Evolutionary conservation across 2,797 vertebrate species (phyloP).

Genomic region (Rallus crepitans): DNA sequence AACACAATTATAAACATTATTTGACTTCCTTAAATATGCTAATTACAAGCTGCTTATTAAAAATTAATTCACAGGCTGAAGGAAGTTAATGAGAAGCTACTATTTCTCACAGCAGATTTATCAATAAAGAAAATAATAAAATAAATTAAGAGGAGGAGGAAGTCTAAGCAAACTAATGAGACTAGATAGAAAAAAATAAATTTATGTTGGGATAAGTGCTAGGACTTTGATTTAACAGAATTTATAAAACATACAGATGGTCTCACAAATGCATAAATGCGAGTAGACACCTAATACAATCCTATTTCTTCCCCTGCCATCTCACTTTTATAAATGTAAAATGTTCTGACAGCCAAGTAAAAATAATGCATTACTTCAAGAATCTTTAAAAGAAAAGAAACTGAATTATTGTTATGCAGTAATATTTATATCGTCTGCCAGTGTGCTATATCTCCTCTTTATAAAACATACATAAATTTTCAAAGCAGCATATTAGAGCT

Average conservation of each 20-base stretch:
- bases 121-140: constrained; percentile 2
- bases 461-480: constrained; percentile 7
- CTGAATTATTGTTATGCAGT: constrained; percentile 27
- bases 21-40: not conserved
- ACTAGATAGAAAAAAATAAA: constrained; percentile 29
- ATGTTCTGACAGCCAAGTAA: constrained; percentile 19
- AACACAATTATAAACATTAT: not conserved
- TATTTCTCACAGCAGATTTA: not conserved
- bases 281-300: constrained; percentile 13
- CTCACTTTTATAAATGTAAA: constrained; percentile 31
- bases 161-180: not conserved
- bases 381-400: constrained; percentile 42
- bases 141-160: not conserved
- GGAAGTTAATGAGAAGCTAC: not conserved
- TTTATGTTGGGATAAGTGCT: constrained; percentile 2
- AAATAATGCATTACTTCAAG: constrained; percentile 26
- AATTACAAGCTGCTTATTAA: constrained; percentile 6
- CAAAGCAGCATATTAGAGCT: not conserved
- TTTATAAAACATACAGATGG: constrained; percentile 20
- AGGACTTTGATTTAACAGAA: constrained; percentile 27
- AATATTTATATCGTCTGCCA: not conserved
- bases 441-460: not conserved
- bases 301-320: constrained; percentile 8
- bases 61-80: not conserved
- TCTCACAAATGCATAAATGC: constrained; percentile 19